Evolutionary conservation across 2,113 vertebrate species (phyloP).

Genomic region (Sturnus vulgaris): DNA sequence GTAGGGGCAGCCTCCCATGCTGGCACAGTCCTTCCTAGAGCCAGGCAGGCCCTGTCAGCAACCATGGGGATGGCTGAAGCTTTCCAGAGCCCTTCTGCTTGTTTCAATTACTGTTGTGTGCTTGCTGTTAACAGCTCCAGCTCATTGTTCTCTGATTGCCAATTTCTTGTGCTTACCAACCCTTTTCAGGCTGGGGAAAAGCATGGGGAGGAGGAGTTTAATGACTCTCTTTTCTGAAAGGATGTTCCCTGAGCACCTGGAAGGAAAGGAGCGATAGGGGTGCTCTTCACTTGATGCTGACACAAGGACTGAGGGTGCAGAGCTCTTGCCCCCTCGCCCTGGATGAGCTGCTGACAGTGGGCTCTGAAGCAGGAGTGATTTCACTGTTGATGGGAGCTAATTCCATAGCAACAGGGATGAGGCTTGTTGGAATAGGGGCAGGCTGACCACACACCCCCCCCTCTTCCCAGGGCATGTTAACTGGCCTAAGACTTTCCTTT

Average conservation of each 20-base stretch:
- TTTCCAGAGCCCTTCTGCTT: neutral
- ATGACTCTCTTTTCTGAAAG: neutral
- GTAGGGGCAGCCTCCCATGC: neutral
- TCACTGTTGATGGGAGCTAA: neutral
- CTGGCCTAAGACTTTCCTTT: constrained; percentile 9
- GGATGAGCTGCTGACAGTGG: neutral
- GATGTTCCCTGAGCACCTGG: neutral
- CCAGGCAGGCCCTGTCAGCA: neutral
- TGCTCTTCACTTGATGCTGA: neutral
- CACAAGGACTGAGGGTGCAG: neutral
- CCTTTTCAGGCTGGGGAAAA: neutral
- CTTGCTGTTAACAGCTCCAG: neutral
- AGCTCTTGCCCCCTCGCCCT: neutral
- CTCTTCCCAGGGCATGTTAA: neutral
- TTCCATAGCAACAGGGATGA: neutral
- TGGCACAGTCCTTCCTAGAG: neutral
- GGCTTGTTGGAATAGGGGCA: neutral
- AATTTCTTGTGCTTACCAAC: neutral
- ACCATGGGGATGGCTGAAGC: neutral
- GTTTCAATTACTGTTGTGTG: constrained; percentile 1
- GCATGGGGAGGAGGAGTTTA: neutral
- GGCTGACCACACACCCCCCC: neutral
- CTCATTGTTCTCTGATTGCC: neutral
- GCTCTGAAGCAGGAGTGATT: neutral
- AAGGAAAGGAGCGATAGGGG: neutral